A percentile compares a stretch with the other conserved stretches of the same genome.
phyloP scores from a whole-genome alignment of 2,113 vertebrate genomes.

The Silurus asotus region DNA sequence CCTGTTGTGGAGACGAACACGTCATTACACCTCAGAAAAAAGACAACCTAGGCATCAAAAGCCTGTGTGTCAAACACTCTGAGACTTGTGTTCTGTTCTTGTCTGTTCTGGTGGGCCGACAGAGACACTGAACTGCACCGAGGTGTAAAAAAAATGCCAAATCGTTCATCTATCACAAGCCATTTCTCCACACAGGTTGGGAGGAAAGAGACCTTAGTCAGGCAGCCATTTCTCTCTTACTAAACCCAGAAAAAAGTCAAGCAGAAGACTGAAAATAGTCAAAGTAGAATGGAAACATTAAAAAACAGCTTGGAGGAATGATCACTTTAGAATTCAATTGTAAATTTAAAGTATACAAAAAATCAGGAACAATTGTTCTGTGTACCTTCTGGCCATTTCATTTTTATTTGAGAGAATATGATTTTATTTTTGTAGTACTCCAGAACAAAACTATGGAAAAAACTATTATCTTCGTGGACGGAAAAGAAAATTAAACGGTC shows the following conservation, averaged over 20 bases:
- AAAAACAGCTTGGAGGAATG: neutral
- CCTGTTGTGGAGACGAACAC: conserved; percentile 65
- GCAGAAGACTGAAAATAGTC: neutral
- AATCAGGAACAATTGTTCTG: too few species aligned
- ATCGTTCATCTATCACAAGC: too few species aligned
- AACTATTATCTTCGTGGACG: too few species aligned
- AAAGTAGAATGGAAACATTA: neutral
- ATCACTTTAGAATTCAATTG: neutral
- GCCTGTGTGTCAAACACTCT: neutral
- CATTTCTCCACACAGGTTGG: neutral
- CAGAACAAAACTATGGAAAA: too few species aligned
- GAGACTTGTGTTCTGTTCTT: neutral
- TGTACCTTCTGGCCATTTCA: too few species aligned
- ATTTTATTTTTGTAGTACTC: too few species aligned
- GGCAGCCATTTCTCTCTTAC: neutral
- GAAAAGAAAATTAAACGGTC: too few species aligned
- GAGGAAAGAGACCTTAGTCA: neutral
- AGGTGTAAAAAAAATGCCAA: neutral
- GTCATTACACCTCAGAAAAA: neutral
- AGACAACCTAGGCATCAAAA: neutral
- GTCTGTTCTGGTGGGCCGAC: neutral
- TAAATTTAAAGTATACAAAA: too few species aligned
- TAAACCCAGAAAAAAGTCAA: neutral
- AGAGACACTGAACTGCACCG: neutral
- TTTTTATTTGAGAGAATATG: too few species aligned